Evolutionary conservation across 2,113 vertebrate genomes (phyloP).

Genomic region (Zosterops pallidus): DNA sequence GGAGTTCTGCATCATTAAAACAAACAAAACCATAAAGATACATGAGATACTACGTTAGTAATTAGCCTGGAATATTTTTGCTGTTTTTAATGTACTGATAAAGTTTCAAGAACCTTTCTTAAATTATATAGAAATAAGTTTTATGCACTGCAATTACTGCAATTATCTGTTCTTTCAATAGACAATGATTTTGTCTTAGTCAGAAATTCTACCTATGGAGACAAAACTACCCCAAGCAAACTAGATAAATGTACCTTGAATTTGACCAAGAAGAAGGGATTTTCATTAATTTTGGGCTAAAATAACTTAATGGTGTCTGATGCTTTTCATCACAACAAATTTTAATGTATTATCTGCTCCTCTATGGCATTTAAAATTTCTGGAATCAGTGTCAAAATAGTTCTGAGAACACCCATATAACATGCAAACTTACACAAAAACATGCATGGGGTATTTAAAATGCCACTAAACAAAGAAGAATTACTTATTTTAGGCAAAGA

Average conservation of each 20-base stretch:
- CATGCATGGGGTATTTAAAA: not conserved
- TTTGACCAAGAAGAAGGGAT: not conserved
- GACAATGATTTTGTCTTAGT: not conserved
- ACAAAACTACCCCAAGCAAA: fast-evolving
- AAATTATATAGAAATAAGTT: not conserved
- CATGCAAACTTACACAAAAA: not conserved
- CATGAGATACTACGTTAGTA: not conserved
- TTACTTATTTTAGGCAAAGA: not conserved
- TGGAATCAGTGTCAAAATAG: not conserved
- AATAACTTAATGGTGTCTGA: not conserved
- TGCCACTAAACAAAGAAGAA: not conserved
- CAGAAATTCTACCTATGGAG: not conserved
- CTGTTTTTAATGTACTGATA: not conserved
- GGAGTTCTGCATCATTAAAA: not conserved
- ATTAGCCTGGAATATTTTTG: not conserved
- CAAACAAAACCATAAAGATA: not conserved
- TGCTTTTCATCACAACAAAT: not conserved
- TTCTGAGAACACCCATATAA: not conserved
- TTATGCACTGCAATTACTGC: not conserved
- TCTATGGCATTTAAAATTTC: not conserved
- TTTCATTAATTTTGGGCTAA: not conserved
- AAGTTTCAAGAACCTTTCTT: not conserved
- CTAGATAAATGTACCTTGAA: not conserved
- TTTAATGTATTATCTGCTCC: not conserved
- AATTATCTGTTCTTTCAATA: not conserved